A percentile compares a stretch with the other conserved stretches of the same genome.
Conservation (phyloP, 2,797 vertebrate genomes). For the Brachyalestes nurse region DNA sequence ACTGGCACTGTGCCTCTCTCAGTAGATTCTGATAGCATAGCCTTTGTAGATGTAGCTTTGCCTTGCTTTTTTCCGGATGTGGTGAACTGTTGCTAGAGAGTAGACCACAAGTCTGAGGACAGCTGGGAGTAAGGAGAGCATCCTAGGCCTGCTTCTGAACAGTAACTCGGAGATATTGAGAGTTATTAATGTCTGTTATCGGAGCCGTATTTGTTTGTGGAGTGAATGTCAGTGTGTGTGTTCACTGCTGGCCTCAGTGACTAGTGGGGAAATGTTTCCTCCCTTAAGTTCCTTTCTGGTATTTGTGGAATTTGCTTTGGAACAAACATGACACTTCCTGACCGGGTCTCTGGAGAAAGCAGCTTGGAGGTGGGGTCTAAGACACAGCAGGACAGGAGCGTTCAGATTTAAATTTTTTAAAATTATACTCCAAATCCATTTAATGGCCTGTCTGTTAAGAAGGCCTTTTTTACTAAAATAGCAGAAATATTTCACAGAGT, state of each 20-base stretch:
- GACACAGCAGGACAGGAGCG: slow-evolving; percentile 7
- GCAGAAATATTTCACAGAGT: too few relatives aligned
- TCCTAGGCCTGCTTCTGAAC: neutral
- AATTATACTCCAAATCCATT: neutral
- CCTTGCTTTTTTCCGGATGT: neutral
- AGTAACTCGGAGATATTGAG: neutral
- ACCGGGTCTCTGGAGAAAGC: slow-evolving; percentile 67
- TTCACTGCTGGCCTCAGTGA: slow-evolving; percentile 41
- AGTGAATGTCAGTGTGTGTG: slow-evolving; percentile 10
- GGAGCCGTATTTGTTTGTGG: slow-evolving; percentile 8
- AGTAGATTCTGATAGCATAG: neutral
- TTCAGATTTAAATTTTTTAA: slow-evolving; percentile 11
- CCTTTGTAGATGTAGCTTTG: slow-evolving; percentile 6
- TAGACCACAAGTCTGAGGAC: neutral
- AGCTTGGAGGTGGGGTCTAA: slow-evolving; percentile 56
- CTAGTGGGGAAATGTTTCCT: slow-evolving; percentile 65
- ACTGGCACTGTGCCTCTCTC: slow-evolving; percentile 12
- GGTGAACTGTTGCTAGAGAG: neutral
- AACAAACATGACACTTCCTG: slow-evolving; percentile 83
- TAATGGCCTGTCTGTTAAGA: neutral
- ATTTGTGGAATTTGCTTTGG: slow-evolving; percentile 83
- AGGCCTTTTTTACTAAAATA: neutral
- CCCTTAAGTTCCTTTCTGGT: slow-evolving; percentile 76
- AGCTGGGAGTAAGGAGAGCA: neutral
- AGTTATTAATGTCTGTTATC: neutral